A percentile compares a stretch with the other conserved stretches of the same genome.
phyloP scores from a whole-genome alignment of 2,113 vertebrate species.

The Laticauda colubrina region DNA sequence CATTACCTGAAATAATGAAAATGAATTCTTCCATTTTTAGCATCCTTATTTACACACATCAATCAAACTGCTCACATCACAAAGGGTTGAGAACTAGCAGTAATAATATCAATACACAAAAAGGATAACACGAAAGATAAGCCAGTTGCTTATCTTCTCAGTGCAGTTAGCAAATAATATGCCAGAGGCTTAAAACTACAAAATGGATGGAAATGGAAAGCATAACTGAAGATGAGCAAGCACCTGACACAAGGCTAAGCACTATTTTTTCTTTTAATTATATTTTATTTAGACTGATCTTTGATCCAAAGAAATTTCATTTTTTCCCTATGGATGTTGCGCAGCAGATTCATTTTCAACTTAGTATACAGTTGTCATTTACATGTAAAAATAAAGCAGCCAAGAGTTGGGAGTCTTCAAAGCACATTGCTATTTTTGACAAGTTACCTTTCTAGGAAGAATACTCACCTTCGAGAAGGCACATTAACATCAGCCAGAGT shows the following conservation, averaged over 20 bases:
- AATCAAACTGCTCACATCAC: background rate
- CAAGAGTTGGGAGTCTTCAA: background rate
- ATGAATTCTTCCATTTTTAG: background rate
- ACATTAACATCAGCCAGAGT: conserved; percentile 84
- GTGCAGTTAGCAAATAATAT: background rate
- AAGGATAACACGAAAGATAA: background rate
- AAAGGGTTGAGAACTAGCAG: background rate
- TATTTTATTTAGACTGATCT: background rate
- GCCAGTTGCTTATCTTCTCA: background rate
- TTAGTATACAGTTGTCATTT: background rate
- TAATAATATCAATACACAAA: background rate
- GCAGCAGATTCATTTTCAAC: conserved; percentile 23
- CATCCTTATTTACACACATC: background rate
- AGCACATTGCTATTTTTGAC: background rate
- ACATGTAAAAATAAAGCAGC: background rate
- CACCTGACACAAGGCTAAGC: background rate
- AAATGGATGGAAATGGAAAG: background rate
- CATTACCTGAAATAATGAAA: background rate
- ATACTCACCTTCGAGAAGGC: conserved; percentile 82
- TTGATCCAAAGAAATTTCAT: background rate
- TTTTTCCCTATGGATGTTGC: background rate
- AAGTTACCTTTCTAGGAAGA: background rate
- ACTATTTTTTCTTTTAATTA: background rate
- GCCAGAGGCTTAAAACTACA: background rate
- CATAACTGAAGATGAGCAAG: background rate